phyloP scores from a whole-genome alignment of 2,797 vertebrate species.

The Streptopelia turtur region DNA sequence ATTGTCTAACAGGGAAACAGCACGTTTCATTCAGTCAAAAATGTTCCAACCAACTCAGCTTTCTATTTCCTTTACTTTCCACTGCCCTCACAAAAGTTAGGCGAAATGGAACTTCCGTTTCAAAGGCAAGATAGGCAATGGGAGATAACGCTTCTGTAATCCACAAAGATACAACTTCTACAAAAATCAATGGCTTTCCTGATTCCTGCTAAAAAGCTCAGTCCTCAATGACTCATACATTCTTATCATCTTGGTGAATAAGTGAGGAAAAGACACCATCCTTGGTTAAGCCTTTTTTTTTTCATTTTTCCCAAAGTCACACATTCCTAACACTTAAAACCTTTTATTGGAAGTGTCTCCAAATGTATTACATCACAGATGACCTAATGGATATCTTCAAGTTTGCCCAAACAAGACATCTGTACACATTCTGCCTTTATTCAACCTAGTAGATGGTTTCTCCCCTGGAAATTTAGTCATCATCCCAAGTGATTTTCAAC shows the following conservation, averaged over 20 bases:
- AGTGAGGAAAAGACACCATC: not conserved
- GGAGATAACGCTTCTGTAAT: not conserved
- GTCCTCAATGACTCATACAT: not conserved
- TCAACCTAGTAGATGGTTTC: not conserved
- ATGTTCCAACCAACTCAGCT: not conserved
- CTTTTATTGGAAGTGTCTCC: not conserved
- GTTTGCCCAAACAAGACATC: not conserved
- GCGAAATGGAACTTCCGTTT: rapidly evolving
- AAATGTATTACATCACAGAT: not conserved
- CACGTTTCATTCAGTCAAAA: not conserved
- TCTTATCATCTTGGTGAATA: not conserved
- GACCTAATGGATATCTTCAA: not conserved
- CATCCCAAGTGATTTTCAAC: slow-evolving; percentile 28
- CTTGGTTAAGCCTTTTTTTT: not conserved
- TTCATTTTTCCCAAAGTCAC: not conserved
- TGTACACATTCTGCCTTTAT: not conserved
- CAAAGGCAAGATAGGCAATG: not conserved
- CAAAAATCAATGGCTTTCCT: not conserved
- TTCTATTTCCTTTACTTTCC: not conserved
- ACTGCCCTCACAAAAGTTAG: not conserved
- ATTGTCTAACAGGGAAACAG: rapidly evolving
- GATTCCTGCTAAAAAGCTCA: not conserved
- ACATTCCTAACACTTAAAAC: not conserved
- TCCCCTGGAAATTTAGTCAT: slow-evolving; percentile 38
- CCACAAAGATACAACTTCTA: not conserved